phyloP scores from a whole-genome alignment of 2,113 vertebrate species.

The Coreoperca whiteheadi region DNA sequence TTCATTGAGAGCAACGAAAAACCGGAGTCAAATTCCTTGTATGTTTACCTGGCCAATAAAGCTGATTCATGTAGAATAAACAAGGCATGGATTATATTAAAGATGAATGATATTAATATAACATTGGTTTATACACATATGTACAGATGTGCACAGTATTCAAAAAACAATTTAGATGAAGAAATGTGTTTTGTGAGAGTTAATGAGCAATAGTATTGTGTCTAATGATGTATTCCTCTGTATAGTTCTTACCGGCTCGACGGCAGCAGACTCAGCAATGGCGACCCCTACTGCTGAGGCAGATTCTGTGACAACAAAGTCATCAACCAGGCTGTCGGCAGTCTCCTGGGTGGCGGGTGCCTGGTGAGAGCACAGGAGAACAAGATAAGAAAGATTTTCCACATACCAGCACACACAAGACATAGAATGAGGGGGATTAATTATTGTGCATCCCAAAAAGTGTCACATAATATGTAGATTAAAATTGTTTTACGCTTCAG shows the following conservation, averaged over 20 bases:
- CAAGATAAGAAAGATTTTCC: not conserved
- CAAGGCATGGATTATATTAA: not conserved
- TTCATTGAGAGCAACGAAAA: no score
- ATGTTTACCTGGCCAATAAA: no score
- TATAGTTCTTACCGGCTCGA: constrained; percentile 46
- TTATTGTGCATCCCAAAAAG: not conserved
- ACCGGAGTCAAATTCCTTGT: no score
- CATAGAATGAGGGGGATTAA: not conserved
- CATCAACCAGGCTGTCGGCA: constrained; percentile 37
- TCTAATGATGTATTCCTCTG: not conserved
- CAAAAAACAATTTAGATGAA: no score
- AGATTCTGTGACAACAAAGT: constrained; percentile 65
- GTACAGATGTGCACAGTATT: not conserved
- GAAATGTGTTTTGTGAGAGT: no score
- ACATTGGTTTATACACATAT: not conserved
- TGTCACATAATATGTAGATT: not conserved
- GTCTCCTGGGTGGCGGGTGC: constrained; percentile 7
- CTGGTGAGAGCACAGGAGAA: constrained; percentile 3
- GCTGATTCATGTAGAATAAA: not conserved
- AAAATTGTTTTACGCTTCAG: not conserved
- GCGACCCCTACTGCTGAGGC: constrained; percentile 35
- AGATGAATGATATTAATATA: not conserved
- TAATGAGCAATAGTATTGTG: no score
- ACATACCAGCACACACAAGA: not conserved
- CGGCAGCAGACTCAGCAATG: constrained; percentile 37